These are phyloP conservation scores for Dendrocopos noguchii DNA, from an alignment of 2,113 vertebrate species.

Conservation along the genomic window DNA sequence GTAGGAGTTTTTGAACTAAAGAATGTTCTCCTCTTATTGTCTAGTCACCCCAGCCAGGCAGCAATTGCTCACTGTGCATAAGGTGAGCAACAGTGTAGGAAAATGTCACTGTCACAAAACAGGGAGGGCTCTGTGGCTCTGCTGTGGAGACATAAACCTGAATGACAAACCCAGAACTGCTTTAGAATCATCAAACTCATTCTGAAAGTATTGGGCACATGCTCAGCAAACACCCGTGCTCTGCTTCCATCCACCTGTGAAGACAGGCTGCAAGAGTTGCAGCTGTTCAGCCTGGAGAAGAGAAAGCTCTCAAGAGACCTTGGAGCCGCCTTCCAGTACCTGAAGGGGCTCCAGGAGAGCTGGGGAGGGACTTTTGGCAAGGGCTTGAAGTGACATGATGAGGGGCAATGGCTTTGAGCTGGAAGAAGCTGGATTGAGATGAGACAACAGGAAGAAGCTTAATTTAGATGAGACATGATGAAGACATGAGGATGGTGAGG, in stretches of 20 bases:
- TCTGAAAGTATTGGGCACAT: background rate
- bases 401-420: no score
- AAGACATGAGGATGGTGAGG: no score
- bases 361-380: no score
- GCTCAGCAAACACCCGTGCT: background rate
- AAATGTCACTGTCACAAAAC: background rate
- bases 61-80: background rate
- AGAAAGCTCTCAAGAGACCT: no score
- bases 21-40: background rate
- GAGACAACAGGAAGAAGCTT: no score
- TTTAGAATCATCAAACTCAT: background rate
- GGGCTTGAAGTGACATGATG: no score
- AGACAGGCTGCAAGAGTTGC: no score
- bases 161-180: background rate
- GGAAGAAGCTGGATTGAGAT: no score
- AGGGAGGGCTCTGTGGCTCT: background rate
- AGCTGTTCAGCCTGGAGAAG: no score
- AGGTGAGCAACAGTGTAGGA: background rate
- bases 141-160: background rate
- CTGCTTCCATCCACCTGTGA: background rate
- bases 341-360: no score
- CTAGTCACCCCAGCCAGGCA: background rate
- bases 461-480: no score
- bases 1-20: background rate
- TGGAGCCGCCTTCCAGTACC: no score